Percentiles rank a stretch among this genome's conserved stretches.
phyloP scores from a whole-genome alignment of 1,140 invertebrate species.

The Drosophila bifasciata region DNA sequence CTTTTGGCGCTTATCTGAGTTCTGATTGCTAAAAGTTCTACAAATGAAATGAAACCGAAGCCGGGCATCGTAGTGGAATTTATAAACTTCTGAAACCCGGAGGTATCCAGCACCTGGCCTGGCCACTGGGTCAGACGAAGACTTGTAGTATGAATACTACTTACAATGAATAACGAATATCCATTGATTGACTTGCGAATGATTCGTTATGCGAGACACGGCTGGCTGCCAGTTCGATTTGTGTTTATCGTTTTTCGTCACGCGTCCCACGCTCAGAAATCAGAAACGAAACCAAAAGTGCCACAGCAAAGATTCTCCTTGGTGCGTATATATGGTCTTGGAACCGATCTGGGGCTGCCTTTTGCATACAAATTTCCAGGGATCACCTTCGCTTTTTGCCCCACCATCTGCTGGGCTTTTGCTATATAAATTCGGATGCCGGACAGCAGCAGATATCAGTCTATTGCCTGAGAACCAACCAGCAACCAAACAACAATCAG shows the following conservation, averaged over 20 bases:
- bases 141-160: not conserved
- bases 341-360: slow-evolving; percentile 33
- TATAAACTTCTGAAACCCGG: slow-evolving; percentile 53
- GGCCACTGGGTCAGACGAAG: slow-evolving; percentile 19
- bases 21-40: slow-evolving; percentile 43
- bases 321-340: slow-evolving; percentile 49
- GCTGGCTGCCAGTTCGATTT: slow-evolving; percentile 38
- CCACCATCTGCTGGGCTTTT: slow-evolving; percentile 28
- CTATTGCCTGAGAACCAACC: slow-evolving; percentile 73
- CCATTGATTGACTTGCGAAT: not conserved
- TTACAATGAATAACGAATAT: slow-evolving; percentile 6
- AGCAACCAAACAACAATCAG: slow-evolving; percentile 29
- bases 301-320: slow-evolving; percentile 74
- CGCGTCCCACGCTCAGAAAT: no score
- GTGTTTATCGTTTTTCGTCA: slow-evolving; percentile 57
- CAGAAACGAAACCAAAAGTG: slow-evolving; percentile 76
- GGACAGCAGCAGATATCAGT: slow-evolving; percentile 67
- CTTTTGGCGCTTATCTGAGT: slow-evolving; percentile 31
- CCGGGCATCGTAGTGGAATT: slow-evolving; percentile 30
- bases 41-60: slow-evolving; percentile 1
- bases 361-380: slow-evolving; percentile 58
- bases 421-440: slow-evolving; percentile 56
- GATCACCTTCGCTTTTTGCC: slow-evolving; percentile 48
- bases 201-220: slow-evolving; percentile 49
- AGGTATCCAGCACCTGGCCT: slow-evolving; percentile 20